Percentiles rank a stretch among this genome's conserved stretches.
Conservation (phyloP, 2,113 vertebrate species). For the Sciurus niger region DNA sequence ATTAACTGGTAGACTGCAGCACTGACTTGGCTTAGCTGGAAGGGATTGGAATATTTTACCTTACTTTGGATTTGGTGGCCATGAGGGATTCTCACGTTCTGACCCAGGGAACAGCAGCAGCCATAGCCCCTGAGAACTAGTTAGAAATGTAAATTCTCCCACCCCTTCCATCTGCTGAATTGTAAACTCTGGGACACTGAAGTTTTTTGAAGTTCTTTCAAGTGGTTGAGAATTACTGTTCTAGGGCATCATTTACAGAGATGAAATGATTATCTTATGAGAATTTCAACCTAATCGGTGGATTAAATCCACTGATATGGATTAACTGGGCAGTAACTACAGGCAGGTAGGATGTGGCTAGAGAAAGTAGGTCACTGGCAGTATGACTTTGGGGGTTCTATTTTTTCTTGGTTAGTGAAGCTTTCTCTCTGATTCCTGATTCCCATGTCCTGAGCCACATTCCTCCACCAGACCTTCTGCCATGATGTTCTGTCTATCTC, state of each 20-base stretch:
- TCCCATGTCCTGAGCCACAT: too few relatives aligned
- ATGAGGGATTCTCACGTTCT: neutral
- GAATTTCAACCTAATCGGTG: too few relatives aligned
- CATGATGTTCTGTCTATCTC: too few relatives aligned
- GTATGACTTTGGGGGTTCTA: too few relatives aligned
- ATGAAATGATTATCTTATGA: too few relatives aligned
- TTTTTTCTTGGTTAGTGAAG: too few relatives aligned
- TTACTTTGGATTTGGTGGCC: neutral
- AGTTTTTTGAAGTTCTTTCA: neutral
- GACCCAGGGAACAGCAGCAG: neutral
- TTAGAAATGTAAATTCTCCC: constrained; percentile 21
- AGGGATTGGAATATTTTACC: neutral
- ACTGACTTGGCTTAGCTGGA: neutral
- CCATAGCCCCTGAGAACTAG: neutral
- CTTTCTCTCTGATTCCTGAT: too few relatives aligned
- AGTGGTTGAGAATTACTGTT: neutral
- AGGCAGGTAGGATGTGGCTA: too few relatives aligned
- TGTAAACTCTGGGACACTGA: neutral
- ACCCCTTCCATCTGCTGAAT: neutral
- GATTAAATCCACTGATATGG: too few relatives aligned
- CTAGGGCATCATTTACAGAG: neutral
- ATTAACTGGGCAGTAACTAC: too few relatives aligned
- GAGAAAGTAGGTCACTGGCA: too few relatives aligned
- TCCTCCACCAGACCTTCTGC: too few relatives aligned
- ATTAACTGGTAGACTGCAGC: neutral